Base-by-base conservation (phyloP, 1,140 invertebrate species). In the Pseudomyrmex cubaensis region DNA sequence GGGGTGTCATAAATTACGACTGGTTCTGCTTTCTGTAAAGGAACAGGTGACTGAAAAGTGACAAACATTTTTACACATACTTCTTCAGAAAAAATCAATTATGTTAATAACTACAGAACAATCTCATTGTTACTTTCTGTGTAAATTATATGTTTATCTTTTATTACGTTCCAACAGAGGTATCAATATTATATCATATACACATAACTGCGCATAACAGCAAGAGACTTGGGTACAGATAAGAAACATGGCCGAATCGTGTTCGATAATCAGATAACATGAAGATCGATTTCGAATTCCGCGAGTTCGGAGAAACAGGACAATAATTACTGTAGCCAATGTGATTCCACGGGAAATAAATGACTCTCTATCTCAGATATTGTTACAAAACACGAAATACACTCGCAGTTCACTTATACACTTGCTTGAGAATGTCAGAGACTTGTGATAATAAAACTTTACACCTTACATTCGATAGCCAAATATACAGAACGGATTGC, bases 1-100 rank as follows among this genome's bases (percentile, higher is more conserved):
- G 87, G 69, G 0, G 73, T 56, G 17, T 91, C 91, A 2, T 59
- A 91, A 9, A 92, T 86, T 48, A 92, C 85, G 35, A 72, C 70
- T 83, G 85, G 88, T n/a, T 92, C 91, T n/a, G 64, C 12, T 9
- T 52, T 85, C 48, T 90, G 61, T 74, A 88, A 62, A 46, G 87
- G 78, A 46, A 44, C 35, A n/a, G 92, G 89, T 25, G 84, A 54
- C 91, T 92, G 50, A 12, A 88, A 80, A 74, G 8, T 82, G 1
- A 82, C 17, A 67, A 12, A 52, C 7, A 67, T 48, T 67, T 67
- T 52, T 52, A 52, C 50, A 15, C n/a, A 48, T 17, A 48, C 35
- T 35, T 17, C 2, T 50, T 50, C 22, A 54, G 8, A 22, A 69
- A 52, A 52, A 52, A 69, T 69, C 20, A 17, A 52, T 22, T 35